Conservation (phyloP, 2,797 vertebrate genomes). For the Serranus cabrilla region DNA sequence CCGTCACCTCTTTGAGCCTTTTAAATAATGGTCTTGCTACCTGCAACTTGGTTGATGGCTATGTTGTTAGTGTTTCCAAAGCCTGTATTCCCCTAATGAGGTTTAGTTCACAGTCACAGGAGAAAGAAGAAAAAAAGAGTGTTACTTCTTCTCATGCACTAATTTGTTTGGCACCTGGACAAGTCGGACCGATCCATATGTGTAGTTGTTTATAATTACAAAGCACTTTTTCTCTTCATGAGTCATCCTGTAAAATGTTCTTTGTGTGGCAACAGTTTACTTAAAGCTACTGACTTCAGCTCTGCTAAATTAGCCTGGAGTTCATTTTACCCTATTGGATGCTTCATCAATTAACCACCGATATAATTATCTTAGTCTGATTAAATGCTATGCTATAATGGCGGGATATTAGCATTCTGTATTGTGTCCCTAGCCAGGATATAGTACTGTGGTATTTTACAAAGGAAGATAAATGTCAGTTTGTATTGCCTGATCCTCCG, state of each 20-base stretch:
- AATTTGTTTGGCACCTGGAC: slow-evolving; percentile 75
- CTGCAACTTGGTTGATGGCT: slow-evolving; percentile 61
- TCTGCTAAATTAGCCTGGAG: slow-evolving; percentile 67
- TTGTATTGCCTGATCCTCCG: slow-evolving; percentile 63
- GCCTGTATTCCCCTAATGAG: slow-evolving; percentile 66
- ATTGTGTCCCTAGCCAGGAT: slow-evolving; percentile 49
- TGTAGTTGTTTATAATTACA: slow-evolving; percentile 75
- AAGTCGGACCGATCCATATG: slow-evolving; percentile 66
- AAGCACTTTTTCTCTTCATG: slow-evolving; percentile 67
- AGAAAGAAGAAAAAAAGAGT: slow-evolving; percentile 45
- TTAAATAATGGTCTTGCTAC: slow-evolving; percentile 73
- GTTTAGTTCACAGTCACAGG: slow-evolving; percentile 64
- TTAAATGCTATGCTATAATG: slow-evolving; percentile 71
- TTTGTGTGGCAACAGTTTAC: slow-evolving; percentile 45
- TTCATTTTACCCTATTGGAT: slow-evolving; percentile 78
- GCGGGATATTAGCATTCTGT: slow-evolving; percentile 66
- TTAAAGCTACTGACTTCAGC: slow-evolving; percentile 58
- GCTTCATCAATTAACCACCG: slow-evolving; percentile 78
- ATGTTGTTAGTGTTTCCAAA: slow-evolving; percentile 64
- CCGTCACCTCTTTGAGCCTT: slow-evolving; percentile 60
- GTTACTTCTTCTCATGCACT: slow-evolving; percentile 64
- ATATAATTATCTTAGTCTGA: slow-evolving; percentile 76
- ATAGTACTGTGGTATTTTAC: slow-evolving; percentile 67
- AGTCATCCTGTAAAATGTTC: slow-evolving; percentile 37
- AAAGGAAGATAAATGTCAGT: slow-evolving; percentile 78